phyloP scores from a whole-genome alignment of 2,797 vertebrate species.

The Glossophaga mutica region DNA sequence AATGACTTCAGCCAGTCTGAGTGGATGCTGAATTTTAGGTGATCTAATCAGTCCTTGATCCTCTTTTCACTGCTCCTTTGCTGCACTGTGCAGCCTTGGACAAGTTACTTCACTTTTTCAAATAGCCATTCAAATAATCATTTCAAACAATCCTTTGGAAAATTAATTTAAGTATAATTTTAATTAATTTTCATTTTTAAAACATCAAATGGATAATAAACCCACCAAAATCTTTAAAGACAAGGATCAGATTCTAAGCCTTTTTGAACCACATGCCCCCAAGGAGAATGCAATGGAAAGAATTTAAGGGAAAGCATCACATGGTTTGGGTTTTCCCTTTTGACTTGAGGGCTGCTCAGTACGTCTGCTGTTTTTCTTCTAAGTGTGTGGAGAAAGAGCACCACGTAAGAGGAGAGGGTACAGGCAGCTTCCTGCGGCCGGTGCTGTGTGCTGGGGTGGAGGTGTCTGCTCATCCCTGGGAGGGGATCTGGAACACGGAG shows the following conservation, averaged over 20 bases:
- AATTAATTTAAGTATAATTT: background rate
- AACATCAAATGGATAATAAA: background rate
- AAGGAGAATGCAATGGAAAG: background rate
- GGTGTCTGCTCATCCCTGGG: background rate
- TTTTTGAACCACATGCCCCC: background rate
- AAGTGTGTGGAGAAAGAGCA: background rate
- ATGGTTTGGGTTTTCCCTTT: background rate
- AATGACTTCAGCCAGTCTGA: background rate
- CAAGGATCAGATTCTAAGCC: background rate
- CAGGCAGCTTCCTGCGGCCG: too few relatives aligned
- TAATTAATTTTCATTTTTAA: background rate
- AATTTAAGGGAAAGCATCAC: background rate
- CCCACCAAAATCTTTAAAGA: background rate
- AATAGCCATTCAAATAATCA: background rate
- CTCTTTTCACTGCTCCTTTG: background rate
- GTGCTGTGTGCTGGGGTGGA: too few relatives aligned
- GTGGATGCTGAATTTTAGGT: background rate
- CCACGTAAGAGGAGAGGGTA: background rate
- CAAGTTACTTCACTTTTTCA: background rate
- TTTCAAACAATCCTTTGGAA: background rate
- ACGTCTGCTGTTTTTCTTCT: background rate
- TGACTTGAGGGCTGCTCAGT: background rate
- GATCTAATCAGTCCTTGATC: background rate
- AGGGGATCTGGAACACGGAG: background rate
- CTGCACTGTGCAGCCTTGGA: background rate